Conservation (phyloP, 2,113 vertebrate genomes). For the Dasyurus viverrinus region DNA sequence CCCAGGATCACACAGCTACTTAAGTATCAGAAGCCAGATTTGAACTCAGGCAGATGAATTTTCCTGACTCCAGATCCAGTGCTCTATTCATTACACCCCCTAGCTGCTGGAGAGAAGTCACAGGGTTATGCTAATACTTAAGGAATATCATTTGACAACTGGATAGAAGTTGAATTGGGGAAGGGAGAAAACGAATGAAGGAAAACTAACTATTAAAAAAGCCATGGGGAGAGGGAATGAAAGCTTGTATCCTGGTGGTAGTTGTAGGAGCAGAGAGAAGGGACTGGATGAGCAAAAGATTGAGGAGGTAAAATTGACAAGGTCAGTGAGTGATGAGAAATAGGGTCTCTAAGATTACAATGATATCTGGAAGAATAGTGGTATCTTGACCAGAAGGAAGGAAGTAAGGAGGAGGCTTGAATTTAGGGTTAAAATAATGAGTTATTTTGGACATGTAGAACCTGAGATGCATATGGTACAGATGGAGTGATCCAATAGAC, state of each 20-base stretch:
- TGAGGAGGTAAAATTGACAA: background rate
- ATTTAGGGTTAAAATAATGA: background rate
- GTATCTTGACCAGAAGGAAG: background rate
- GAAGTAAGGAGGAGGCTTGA: background rate
- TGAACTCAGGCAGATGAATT: background rate
- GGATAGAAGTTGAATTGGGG: background rate
- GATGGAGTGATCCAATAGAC: background rate
- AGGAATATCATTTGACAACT: background rate
- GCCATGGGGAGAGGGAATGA: background rate
- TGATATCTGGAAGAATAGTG: background rate
- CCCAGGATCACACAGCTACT: background rate
- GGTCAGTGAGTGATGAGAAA: background rate
- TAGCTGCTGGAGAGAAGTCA: background rate
- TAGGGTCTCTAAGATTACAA: background rate
- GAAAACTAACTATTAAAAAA: background rate
- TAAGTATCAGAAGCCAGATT: background rate
- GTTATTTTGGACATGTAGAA: background rate
- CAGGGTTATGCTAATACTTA: background rate
- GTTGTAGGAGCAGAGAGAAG: background rate
- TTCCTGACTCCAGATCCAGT: background rate
- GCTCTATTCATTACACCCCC: background rate
- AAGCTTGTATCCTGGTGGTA: background rate
- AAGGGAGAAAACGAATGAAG: background rate
- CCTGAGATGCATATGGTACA: background rate
- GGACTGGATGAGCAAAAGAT: background rate